A percentile compares a stretch with the other conserved stretches of the same genome.
Evolutionary conservation across 1,140 invertebrate species (phyloP).

Genomic region (Scaptomyza graminum): DNA sequence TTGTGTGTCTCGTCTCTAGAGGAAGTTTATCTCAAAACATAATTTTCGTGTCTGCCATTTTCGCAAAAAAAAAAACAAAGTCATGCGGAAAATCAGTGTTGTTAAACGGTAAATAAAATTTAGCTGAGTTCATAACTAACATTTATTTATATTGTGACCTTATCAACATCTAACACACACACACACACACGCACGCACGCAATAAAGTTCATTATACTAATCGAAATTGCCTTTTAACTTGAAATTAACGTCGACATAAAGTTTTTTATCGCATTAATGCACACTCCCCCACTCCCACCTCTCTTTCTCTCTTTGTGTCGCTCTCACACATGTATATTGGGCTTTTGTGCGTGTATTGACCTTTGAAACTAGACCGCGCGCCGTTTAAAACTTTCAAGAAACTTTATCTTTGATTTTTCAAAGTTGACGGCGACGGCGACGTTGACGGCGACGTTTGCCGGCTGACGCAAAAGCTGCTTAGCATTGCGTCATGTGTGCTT

Average conservation of each 20-base stretch:
- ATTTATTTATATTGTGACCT: slow-evolving; percentile 19
- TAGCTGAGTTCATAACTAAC: not conserved
- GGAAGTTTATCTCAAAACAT: slow-evolving; percentile 20
- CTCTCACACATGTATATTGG: not conserved
- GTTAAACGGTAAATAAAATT: slow-evolving; percentile 8
- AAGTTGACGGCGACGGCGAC: slow-evolving; percentile 4
- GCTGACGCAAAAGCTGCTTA: slow-evolving; percentile 65
- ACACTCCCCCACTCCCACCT: not conserved
- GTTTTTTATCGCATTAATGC: slow-evolving; percentile 22
- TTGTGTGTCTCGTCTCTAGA: slow-evolving; percentile 12
- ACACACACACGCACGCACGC: not conserved
- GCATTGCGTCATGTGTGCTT: slow-evolving; percentile 64
- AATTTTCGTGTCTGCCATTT: not conserved
- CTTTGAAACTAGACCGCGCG: slow-evolving; percentile 21
- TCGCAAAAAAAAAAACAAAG: too few relatives aligned
- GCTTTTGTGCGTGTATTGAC: slow-evolving; percentile 26
- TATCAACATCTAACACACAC: slow-evolving; percentile 13
- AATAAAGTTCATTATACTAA: slow-evolving; percentile 1
- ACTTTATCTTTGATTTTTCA: slow-evolving; percentile 23
- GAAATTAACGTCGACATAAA: not conserved
- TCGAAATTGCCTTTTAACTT: not conserved
- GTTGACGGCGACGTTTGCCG: slow-evolving; percentile 16
- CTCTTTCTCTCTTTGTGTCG: too few relatives aligned
- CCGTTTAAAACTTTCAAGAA: slow-evolving; percentile 23
- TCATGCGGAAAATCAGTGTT: too few relatives aligned